Evolutionary conservation across 1,140 invertebrate genomes (phyloP), one percentile per base, ranked within the genome.

Genomic region (Drosophila varians): DNA sequence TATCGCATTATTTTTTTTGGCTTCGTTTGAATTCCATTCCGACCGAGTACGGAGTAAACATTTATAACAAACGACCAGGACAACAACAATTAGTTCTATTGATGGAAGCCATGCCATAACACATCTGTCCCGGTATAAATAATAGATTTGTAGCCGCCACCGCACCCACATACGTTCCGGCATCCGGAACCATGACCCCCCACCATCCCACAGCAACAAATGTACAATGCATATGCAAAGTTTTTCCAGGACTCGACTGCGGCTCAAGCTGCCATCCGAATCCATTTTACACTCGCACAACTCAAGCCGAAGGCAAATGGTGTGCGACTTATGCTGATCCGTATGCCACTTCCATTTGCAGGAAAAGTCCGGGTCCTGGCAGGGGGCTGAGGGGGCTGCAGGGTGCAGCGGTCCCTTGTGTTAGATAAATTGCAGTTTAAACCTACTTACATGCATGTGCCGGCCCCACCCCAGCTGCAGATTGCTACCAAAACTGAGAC

Each of bases 341-440:
- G 64, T 52, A 45, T 86, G 80, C 72, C 64, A 83, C 69, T 58
- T 56, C 38, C 68, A 65, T 38, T 49, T 36, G 42, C 56, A 52
- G 21, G 11, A n/a, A 21, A 7, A 18, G 2, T 16, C 12, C 12
- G 45, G 25, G 1, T 4, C 21, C 4, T 21, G 6, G 18, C 16
- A 4, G 23, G 6, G n/a, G 11, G 11, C 21, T 19, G 28, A n/a
- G 23, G 9, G 55, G 60, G 26, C 36, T 23, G 21, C 48, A 40
- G 25, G 48, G 49, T 62, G 61, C n/a, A n/a, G n/a, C n/a, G n/a
- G n/a, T n/a, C 80, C 77, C 77, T 61, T 61, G 82, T 65, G 73
- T 84, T 86, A 84, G 80, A 84, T 84, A 84, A 84, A 84, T 84
- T 84, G 80, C 82, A 86, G 82, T 80, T 86, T 84, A 84, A 84